phyloP scores from a whole-genome alignment of 2,113 vertebrate species.

The Caranx melampygus region DNA sequence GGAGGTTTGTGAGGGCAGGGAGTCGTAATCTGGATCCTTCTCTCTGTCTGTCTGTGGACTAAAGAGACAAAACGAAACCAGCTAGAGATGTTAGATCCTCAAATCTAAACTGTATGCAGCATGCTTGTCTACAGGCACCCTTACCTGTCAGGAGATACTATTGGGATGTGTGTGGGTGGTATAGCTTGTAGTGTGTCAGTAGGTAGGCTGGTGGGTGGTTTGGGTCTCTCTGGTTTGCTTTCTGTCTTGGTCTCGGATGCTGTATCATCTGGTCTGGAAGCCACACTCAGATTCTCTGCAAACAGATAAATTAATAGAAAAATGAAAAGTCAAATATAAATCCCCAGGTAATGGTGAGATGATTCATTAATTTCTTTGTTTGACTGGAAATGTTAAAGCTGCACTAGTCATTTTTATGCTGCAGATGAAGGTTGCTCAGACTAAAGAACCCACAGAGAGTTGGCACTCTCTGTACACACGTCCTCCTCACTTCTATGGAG shows the following conservation, averaged over 20 bases:
- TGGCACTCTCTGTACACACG: background rate
- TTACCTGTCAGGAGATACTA: slow-evolving; percentile 86
- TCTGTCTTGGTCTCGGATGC: slow-evolving; percentile 51
- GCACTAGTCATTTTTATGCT: too few species aligned
- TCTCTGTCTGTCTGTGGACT: slow-evolving; percentile 95
- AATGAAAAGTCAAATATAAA: background rate
- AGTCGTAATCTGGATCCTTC: slow-evolving; percentile 94
- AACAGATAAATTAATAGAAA: background rate
- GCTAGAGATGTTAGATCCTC: background rate
- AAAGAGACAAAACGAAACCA: slow-evolving; percentile 58
- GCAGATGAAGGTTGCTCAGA: background rate
- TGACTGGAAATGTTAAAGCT: too few species aligned
- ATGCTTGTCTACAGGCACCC: background rate
- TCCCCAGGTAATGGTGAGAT: too few species aligned
- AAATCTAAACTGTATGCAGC: background rate
- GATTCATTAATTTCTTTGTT: too few species aligned
- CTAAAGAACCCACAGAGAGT: background rate
- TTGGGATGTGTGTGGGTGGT: slow-evolving; percentile 78
- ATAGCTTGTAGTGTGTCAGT: slow-evolving; percentile 69
- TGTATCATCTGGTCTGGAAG: slow-evolving; percentile 51
- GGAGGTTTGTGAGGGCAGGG: slow-evolving; percentile 88
- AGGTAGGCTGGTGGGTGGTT: slow-evolving; percentile 82
- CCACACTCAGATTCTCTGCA: slow-evolving; percentile 57
- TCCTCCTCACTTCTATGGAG: background rate
- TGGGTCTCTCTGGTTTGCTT: slow-evolving; percentile 70